These are phyloP conservation scores for Illadopsis cleaveri DNA, from an alignment of 2,113 vertebrate species.

Conservation along the genomic window DNA sequence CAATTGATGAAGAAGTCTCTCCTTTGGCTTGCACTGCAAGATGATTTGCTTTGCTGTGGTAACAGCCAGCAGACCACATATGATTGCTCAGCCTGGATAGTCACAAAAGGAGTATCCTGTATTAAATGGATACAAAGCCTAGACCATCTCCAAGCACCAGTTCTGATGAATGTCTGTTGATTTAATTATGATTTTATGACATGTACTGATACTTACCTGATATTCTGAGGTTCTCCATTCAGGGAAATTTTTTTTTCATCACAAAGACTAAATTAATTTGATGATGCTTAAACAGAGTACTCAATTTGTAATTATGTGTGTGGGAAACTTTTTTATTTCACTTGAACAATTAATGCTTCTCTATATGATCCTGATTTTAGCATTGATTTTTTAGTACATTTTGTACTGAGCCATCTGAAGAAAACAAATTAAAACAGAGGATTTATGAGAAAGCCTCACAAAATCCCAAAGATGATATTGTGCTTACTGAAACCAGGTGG, in stretches of 20 bases:
- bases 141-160: not conserved
- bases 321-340: constrained; percentile 3
- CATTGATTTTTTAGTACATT: not conserved
- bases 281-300: constrained; percentile 1
- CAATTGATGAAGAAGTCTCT: not conserved
- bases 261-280: constrained; percentile 17
- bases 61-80: not conserved
- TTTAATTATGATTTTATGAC: constrained; percentile 33
- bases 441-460: constrained; percentile 8
- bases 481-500: not conserved
- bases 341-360: constrained; percentile 28
- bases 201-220: not conserved
- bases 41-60: not conserved
- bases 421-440: constrained; percentile 40
- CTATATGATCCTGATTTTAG: not conserved
- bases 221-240: not conserved
- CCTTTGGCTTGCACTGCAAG: not conserved
- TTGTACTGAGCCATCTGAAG: not conserved
- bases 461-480: not conserved
- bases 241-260: not conserved
- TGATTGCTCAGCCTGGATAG: not conserved
- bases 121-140: not conserved
- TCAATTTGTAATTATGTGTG: not conserved
- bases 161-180: not conserved
- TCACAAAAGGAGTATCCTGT: not conserved